Percentiles rank a stretch among this genome's conserved stretches.
phyloP scores from a whole-genome alignment of 2,797 vertebrate genomes.

The Avahi laniger region DNA sequence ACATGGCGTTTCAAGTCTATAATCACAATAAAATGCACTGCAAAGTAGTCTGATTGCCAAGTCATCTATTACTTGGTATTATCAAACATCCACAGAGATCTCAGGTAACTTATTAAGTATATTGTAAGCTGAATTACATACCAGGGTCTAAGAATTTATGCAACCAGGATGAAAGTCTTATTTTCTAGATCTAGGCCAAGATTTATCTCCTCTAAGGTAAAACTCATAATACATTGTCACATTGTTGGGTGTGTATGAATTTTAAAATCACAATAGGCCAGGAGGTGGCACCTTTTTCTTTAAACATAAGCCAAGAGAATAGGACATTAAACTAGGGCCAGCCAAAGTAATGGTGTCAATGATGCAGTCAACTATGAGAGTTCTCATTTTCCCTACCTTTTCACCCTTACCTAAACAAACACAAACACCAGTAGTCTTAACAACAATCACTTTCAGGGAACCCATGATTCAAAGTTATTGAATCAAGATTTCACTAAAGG shows the following conservation, averaged over 20 bases:
- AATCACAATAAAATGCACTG: background rate
- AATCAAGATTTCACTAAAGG: slow-evolving; percentile 24
- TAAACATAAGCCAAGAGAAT: background rate
- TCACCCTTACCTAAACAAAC: background rate
- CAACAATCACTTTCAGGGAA: background rate
- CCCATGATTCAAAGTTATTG: background rate
- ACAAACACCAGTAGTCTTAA: background rate
- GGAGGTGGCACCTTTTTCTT: slow-evolving; percentile 17
- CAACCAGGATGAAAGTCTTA: background rate
- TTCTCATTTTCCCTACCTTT: background rate
- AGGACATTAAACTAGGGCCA: background rate
- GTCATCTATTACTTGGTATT: background rate
- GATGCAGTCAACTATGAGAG: background rate
- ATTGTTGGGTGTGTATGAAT: background rate
- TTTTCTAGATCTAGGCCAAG: slow-evolving; percentile 32
- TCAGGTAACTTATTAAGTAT: background rate
- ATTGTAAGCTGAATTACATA: background rate
- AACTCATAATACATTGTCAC: background rate
- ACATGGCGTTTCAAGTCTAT: background rate
- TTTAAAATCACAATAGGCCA: background rate
- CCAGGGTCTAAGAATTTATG: slow-evolving; percentile 2
- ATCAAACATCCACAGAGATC: background rate
- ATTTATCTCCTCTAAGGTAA: background rate
- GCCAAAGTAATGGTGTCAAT: background rate
- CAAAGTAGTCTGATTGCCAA: background rate